A percentile compares a stretch with the other conserved stretches of the same genome.
Conservation (phyloP, 2,113 vertebrate species). For the Gambusia holbrooki region DNA sequence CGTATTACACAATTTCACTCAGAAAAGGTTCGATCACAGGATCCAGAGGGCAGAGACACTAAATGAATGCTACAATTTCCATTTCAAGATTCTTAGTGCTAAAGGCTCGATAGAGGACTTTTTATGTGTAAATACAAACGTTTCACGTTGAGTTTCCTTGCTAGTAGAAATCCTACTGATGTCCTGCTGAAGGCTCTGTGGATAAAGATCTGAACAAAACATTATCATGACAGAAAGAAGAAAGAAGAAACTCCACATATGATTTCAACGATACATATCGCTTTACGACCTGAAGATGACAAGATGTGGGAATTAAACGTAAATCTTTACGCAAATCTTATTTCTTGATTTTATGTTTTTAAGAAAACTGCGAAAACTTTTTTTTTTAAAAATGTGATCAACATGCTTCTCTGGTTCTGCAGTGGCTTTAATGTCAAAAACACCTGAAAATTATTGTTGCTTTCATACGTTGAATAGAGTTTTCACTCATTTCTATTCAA, state of each 20-base stretch:
- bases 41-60: neutral
- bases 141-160: neutral
- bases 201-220: neutral
- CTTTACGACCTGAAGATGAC: neutral
- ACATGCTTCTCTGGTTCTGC: no score
- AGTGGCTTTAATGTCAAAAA: no score
- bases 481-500: no score
- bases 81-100: neutral
- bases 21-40: neutral
- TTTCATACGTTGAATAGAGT: no score
- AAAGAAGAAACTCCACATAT: neutral
- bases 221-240: neutral
- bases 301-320: neutral
- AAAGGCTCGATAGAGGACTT: neutral
- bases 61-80: neutral
- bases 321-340: no score
- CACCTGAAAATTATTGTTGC: no score
- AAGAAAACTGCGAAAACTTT: no score
- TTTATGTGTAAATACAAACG: neutral
- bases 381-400: no score
- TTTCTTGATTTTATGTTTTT: no score
- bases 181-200: neutral
- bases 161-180: neutral
- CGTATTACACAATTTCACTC: neutral
- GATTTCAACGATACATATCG: neutral